Percentiles rank a stretch among this genome's conserved stretches.
Evolutionary conservation across 1,140 invertebrate genomes (phyloP).

Genomic region (Pachypeltis micranthus): DNA sequence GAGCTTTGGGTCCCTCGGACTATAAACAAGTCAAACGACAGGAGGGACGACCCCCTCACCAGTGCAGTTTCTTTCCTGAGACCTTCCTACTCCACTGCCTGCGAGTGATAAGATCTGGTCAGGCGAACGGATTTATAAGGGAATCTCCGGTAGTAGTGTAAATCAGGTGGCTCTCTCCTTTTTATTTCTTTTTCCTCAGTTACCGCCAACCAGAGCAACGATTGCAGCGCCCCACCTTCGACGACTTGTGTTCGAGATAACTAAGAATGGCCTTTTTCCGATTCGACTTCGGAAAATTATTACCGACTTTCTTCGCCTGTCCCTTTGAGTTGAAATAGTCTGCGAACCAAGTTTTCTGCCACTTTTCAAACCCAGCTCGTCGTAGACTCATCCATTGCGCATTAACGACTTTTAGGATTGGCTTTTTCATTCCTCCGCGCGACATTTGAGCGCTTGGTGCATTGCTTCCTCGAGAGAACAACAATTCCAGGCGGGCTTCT

Average conservation of each 20-base stretch:
- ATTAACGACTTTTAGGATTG: too few relatives aligned
- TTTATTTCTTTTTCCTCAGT: not conserved
- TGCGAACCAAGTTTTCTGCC: too few relatives aligned
- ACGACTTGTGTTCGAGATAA: not conserved
- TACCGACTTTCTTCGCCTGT: too few relatives aligned
- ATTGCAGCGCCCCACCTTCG: not conserved
- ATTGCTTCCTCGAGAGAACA: too few relatives aligned
- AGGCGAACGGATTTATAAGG: constrained; percentile 9
- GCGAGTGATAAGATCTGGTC: constrained; percentile 3
- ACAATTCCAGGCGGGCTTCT: too few relatives aligned
- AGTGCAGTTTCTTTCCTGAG: constrained; percentile 1
- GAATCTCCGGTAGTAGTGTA: constrained; percentile 3
- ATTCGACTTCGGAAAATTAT: too few relatives aligned
- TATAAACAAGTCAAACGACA: constrained; percentile 8
- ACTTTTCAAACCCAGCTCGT: too few relatives aligned
- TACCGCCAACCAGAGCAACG: too few relatives aligned
- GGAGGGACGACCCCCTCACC: not conserved
- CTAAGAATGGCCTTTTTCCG: constrained; percentile 3
- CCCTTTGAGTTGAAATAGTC: too few relatives aligned
- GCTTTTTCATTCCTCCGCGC: too few relatives aligned
- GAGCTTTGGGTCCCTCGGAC: not conserved
- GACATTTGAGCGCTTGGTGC: too few relatives aligned
- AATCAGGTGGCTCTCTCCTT: constrained; percentile 5
- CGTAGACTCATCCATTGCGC: too few relatives aligned
- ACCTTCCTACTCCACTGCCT: not conserved